These are phyloP conservation scores for Actinia tenebrosa DNA, from an alignment of 64 coral and sea anemone genomes.

Conservation along the genomic window DNA sequence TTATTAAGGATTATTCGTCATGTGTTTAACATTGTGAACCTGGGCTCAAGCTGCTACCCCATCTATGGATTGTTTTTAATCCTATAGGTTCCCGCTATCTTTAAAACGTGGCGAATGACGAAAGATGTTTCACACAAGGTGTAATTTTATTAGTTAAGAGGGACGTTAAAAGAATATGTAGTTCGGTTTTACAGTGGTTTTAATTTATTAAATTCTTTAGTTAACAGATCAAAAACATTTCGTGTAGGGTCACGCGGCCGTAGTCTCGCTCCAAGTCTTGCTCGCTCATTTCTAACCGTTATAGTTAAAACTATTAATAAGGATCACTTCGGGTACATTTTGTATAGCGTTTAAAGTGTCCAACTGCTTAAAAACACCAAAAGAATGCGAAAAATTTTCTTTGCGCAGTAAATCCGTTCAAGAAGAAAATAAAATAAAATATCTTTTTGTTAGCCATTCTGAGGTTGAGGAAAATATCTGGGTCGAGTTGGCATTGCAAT, in stretches of 20 bases:
- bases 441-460: too few relatives aligned
- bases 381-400: too few relatives aligned
- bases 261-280: not conserved
- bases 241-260: not conserved
- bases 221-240: not conserved
- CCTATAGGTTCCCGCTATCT: not conserved
- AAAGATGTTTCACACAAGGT: not conserved
- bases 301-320: too few relatives aligned
- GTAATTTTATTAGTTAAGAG: not conserved
- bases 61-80: not conserved
- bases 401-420: too few relatives aligned
- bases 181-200: not conserved
- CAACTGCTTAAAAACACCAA: too few relatives aligned
- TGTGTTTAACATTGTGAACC: not conserved
- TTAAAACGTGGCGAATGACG: not conserved
- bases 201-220: constrained; percentile 6
- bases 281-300: not conserved
- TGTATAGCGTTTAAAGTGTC: too few relatives aligned
- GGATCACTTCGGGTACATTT: too few relatives aligned
- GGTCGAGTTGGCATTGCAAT: not conserved
- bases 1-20: not conserved
- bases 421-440: too few relatives aligned
- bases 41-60: not conserved
- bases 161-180: not conserved
- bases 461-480: too few relatives aligned